A percentile compares a stretch with the other conserved stretches of the same genome.
These are phyloP conservation scores for Malurus elegans DNA, from an alignment of 2,113 vertebrate species.

Conservation along the genomic window DNA sequence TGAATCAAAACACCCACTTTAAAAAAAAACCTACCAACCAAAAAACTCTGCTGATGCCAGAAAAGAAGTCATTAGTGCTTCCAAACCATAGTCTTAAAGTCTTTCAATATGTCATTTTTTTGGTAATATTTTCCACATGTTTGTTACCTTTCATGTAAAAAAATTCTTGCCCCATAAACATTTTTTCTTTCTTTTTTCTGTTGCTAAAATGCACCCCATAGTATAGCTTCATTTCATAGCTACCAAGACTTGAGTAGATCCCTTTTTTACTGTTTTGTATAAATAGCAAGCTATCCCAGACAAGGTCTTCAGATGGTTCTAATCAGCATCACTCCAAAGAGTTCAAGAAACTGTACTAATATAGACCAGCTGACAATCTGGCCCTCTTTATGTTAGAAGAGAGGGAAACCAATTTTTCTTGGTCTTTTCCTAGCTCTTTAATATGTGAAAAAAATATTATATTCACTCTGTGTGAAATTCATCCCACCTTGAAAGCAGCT, in stretches of 20 bases:
- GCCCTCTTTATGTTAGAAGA: neutral
- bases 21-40: neutral
- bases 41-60: neutral
- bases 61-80: conserved; percentile 1
- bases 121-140: neutral
- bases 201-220: neutral
- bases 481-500: neutral
- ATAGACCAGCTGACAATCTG: conserved; percentile 27
- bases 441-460: neutral
- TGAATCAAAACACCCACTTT: neutral
- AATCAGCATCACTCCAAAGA: conserved; percentile 4
- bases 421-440: neutral
- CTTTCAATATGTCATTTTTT: neutral
- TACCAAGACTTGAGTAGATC: neutral
- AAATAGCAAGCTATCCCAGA: neutral
- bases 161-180: neutral
- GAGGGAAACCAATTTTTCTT: neutral
- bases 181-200: neutral
- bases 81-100: neutral
- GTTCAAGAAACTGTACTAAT: conserved; percentile 38
- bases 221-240: neutral
- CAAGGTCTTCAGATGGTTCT: conserved; percentile 41
- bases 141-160: neutral
- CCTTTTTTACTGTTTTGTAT: neutral
- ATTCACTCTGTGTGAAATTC: neutral